Evolutionary conservation across 2,113 vertebrate genomes (phyloP).

Genomic region (Pterophyllum scalare): DNA sequence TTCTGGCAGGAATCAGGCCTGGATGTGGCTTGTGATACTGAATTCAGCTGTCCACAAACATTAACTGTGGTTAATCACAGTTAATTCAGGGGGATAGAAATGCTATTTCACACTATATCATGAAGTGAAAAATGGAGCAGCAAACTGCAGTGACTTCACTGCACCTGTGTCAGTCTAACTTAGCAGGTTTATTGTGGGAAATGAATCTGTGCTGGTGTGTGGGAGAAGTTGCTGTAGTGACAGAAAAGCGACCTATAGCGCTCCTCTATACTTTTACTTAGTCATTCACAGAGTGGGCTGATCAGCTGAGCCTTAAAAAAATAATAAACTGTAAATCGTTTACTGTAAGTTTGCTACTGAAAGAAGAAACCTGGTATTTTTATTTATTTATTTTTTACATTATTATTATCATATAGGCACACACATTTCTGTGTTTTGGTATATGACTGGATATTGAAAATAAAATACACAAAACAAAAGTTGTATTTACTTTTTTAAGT

Average conservation of each 20-base stretch:
- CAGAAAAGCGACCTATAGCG: background rate
- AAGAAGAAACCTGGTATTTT: background rate
- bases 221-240: background rate
- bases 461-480: background rate
- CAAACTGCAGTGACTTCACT: background rate
- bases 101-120: too few species aligned
- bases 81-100: too few species aligned
- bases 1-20: too few species aligned
- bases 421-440: background rate
- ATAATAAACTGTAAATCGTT: too few species aligned
- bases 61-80: too few species aligned
- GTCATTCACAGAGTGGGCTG: background rate
- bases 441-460: background rate
- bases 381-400: background rate
- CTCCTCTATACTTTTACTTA: background rate
- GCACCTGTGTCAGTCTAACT: background rate
- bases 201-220: background rate
- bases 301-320: background rate
- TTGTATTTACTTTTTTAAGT: background rate
- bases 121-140: background rate
- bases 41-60: too few species aligned
- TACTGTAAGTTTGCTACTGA: too few species aligned
- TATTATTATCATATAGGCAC: background rate
- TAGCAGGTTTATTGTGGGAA: background rate
- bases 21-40: too few species aligned